Evolutionary conservation across 1,140 invertebrate species (phyloP).

Genomic region (Melipona quadrifasciata): DNA sequence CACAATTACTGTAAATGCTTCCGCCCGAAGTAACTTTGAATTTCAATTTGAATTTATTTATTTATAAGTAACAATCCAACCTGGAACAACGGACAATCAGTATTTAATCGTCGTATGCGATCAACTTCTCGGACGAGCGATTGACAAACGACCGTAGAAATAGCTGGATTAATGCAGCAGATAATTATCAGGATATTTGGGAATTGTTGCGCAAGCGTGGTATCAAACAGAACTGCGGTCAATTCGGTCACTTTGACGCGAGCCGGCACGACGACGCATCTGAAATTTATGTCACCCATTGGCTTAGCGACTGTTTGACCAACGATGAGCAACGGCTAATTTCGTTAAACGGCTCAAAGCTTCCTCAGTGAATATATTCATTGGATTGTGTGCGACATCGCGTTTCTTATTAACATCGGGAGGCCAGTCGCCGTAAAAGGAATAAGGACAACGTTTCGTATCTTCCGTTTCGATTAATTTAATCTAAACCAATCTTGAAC

Average conservation of each 20-base stretch:
- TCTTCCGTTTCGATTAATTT: background rate
- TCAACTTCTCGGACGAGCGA: no score
- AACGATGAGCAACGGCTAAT: conserved; percentile 24
- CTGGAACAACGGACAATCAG: background rate
- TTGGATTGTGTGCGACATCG: background rate
- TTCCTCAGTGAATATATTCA: conserved; percentile 18
- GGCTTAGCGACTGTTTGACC: conserved; percentile 4
- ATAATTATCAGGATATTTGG: no score
- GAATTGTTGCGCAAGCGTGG: no score
- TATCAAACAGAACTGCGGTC: background rate
- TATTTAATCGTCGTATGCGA: no score
- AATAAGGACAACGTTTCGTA: no score
- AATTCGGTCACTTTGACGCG: background rate
- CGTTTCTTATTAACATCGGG: background rate
- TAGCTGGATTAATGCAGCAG: background rate
- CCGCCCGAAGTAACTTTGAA: no score
- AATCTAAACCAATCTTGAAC: background rate
- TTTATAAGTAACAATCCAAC: background rate
- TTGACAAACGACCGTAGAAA: no score
- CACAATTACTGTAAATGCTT: background rate
- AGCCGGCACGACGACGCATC: background rate
- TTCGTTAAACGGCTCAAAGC: conserved; percentile 13
- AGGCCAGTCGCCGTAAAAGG: background rate
- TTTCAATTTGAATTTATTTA: background rate
- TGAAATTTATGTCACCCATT: conserved; percentile 23